Evolutionary conservation across 2,797 vertebrate genomes (phyloP).

Genomic region (Aulostomus chinensis): DNA sequence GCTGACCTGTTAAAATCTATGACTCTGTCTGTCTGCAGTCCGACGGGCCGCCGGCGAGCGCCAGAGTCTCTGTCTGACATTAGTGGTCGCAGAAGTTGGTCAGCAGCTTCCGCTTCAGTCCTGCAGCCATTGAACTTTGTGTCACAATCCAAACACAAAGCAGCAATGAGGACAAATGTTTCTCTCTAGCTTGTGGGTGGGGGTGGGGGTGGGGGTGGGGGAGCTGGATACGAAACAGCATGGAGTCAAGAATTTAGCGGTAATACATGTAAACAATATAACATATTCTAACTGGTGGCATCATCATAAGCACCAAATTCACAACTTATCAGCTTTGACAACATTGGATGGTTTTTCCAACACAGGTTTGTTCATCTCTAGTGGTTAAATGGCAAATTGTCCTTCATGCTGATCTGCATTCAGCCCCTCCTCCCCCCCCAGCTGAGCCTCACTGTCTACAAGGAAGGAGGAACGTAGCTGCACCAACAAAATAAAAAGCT

Average conservation of each 20-base stretch:
- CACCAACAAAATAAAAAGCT: slow-evolving; percentile 14
- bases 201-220: no score
- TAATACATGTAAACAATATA: no score
- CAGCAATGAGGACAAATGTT: not conserved
- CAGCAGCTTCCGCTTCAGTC: slow-evolving; percentile 26
- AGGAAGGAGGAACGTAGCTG: slow-evolving; percentile 8
- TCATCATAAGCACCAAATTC: no score
- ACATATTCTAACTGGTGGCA: no score
- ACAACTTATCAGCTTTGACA: no score
- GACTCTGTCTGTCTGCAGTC: no score
- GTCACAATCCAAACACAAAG: slow-evolving; percentile 5
- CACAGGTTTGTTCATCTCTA: no score
- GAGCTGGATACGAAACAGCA: slow-evolving; percentile 25
- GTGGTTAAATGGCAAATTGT: not conserved
- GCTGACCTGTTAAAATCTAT: not conserved
- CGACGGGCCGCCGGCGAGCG: no score
- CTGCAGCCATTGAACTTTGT: slow-evolving; percentile 10
- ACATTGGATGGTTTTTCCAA: no score
- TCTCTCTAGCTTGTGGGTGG: no score
- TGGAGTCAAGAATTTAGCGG: slow-evolving; percentile 3
- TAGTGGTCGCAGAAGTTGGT: not conserved
- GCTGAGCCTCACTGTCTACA: slow-evolving; percentile 5
- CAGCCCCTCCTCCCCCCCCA: slow-evolving; percentile 1
- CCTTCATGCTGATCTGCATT: slow-evolving; percentile 32
- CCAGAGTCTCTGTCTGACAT: not conserved